A percentile compares a stretch with the other conserved stretches of the same genome.
Conservation (phyloP, 2,113 vertebrate genomes). For the Myanophis thanlyinensis region DNA sequence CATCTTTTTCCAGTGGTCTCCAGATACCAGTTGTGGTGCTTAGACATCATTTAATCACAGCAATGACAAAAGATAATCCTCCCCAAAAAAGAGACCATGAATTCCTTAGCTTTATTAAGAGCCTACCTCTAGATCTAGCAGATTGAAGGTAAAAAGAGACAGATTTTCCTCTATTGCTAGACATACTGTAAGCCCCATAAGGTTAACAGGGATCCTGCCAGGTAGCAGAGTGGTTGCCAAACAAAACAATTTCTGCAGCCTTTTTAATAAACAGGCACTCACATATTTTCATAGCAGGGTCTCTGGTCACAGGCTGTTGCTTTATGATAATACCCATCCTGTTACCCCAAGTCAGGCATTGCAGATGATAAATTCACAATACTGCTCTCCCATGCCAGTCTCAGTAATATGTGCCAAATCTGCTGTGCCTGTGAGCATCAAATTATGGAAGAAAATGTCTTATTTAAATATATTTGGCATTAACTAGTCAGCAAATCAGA, state of each 20-base stretch:
- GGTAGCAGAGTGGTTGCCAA: background rate
- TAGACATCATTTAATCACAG: background rate
- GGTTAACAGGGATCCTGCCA: too few relatives aligned
- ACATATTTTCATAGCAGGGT: background rate
- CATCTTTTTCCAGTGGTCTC: background rate
- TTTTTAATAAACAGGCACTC: background rate
- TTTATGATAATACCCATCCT: background rate
- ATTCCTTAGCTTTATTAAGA: background rate
- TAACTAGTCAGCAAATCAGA: background rate
- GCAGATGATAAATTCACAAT: background rate
- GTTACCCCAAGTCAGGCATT: background rate
- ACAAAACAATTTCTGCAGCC: background rate
- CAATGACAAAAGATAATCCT: background rate
- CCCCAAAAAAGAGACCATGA: background rate
- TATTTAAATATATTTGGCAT: background rate
- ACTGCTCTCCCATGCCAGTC: background rate
- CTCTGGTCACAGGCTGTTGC: background rate
- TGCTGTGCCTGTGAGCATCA: background rate
- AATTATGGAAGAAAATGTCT: background rate
- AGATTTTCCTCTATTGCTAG: background rate
- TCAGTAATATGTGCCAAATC: background rate
- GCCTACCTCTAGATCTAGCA: background rate
- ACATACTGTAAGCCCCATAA: too few relatives aligned
- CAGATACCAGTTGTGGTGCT: background rate
- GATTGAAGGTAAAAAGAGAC: background rate